A percentile compares a stretch with the other conserved stretches of the same genome.
Evolutionary conservation across 2,888 invertebrate species (phyloP).

Genomic region (Parascotia fuliginaria): DNA sequence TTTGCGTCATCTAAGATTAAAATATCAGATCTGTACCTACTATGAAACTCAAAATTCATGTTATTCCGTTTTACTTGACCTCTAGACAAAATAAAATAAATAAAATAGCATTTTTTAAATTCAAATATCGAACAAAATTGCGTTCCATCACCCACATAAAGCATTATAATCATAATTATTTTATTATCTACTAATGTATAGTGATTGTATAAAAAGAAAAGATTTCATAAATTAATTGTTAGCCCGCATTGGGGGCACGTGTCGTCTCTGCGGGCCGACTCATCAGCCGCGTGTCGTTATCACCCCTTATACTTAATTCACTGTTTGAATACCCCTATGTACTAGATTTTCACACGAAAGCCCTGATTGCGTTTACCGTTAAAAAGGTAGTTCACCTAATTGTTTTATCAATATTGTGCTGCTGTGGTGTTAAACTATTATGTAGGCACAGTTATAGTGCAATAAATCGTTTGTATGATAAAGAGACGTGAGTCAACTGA

Average conservation of each 20-base stretch:
- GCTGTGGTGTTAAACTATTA: not conserved
- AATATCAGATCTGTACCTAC: no score
- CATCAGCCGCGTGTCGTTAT: conserved; percentile 49
- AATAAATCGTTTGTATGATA: not conserved
- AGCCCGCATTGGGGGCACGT: conserved; percentile 60
- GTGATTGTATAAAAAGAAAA: conserved; percentile 9
- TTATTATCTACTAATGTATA: not conserved
- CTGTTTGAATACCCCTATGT: conserved; percentile 69
- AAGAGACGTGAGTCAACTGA: no score
- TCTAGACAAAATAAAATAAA: no score
- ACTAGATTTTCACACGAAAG: conserved; percentile 73
- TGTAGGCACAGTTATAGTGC: not conserved
- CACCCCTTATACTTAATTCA: conserved; percentile 63
- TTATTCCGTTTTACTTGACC: no score
- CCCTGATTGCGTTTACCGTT: conserved; percentile 46
- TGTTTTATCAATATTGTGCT: conserved; percentile 10
- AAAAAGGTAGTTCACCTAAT: conserved; percentile 14
- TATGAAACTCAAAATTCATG: no score
- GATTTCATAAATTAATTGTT: conserved; percentile 38
- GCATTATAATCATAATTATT: not conserved
- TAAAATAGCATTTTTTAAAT: no score
- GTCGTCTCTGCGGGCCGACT: conserved; percentile 53
- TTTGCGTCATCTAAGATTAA: no score
- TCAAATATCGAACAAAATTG: no score
- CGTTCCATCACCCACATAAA: no score